Base-by-base conservation (phyloP, 1,140 invertebrate genomes). In the Bombus consobrinus region DNA sequence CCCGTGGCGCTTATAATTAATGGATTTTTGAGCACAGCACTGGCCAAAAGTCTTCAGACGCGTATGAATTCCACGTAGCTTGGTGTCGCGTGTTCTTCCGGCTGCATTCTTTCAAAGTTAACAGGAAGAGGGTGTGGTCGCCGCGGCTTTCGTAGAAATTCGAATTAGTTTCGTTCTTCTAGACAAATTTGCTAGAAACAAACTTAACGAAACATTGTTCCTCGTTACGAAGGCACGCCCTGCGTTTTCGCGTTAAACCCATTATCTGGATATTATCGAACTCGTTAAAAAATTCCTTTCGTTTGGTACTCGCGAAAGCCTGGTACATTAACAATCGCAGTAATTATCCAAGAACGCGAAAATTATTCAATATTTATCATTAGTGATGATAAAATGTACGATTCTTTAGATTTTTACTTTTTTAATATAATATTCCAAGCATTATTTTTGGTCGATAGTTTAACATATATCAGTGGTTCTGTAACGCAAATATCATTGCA, bases 1-100 rank as follows among this genome's bases (percentile, higher is more conserved):
- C 6, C 64, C 53, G 22, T n/a, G n/a, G 41, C 41, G 71, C 22
- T 66, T 34, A 37, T 77, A 83, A 83, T 83, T 83, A 83, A 83
- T 77, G 81, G 43, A 69, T 62, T n/a, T 62, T 77, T 83, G 68
- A 76, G 53, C 34, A 2, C 4, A 10, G 15, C 18, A 2, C n/a
- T 47, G 66, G 41, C 3, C 53, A 32, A 43, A 59, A 64, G 53
- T 74, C 71, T 82, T 82, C 53, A 34, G 39, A 64, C 53, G 71
- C 22, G 32, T 41, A 57, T 76, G 47, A 73, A 82, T 82, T 74
- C 69, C 77, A 12, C 41, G 18, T 66, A 22, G 39, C 22, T 77
- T 15, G 41, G 22, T 28, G 41, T 53, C 80, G 69, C 57, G 72
- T 82, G 64, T 47, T 32, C 10, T 3, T 62, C 53, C 53, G 4